phyloP scores from a whole-genome alignment of 2,888 invertebrate genomes.

The Volucella zonaria region DNA sequence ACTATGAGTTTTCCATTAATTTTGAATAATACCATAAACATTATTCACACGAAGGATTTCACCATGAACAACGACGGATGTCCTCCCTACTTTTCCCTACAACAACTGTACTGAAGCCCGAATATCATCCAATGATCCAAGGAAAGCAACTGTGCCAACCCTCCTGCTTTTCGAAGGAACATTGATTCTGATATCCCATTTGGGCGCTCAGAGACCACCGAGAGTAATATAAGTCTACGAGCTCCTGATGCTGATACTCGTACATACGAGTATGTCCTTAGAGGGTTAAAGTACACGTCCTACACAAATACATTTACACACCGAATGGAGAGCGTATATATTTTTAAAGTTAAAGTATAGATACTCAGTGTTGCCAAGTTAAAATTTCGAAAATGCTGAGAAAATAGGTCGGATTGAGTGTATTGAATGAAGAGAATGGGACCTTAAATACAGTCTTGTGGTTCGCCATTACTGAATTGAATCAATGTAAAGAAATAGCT shows the following conservation, averaged over 20 bases:
- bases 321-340: constrained; percentile 41
- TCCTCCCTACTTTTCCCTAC: not conserved
- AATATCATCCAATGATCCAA: no score
- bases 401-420: no score
- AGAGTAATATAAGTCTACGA: constrained; percentile 9
- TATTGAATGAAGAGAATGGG: no score
- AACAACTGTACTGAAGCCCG: no score
- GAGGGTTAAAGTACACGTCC: constrained; percentile 1
- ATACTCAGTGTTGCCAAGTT: not conserved
- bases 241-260: constrained; percentile 20
- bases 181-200: constrained; percentile 60
- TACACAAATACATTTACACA: constrained; percentile 41
- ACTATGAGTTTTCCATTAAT: constrained; percentile 71
- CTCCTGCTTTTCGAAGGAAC: constrained; percentile 10
- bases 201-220: not conserved
- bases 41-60: constrained; percentile 72
- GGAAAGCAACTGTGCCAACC: not conserved
- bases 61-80: constrained; percentile 50
- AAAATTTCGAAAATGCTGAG: no score
- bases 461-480: no score
- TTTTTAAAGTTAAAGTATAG: constrained; percentile 49
- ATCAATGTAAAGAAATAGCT: no score
- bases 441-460: no score
- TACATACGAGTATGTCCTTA: constrained; percentile 1
- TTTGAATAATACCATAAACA: constrained; percentile 71